phyloP scores from a whole-genome alignment of 2,113 vertebrate species.

The Coracopsis vasa region DNA sequence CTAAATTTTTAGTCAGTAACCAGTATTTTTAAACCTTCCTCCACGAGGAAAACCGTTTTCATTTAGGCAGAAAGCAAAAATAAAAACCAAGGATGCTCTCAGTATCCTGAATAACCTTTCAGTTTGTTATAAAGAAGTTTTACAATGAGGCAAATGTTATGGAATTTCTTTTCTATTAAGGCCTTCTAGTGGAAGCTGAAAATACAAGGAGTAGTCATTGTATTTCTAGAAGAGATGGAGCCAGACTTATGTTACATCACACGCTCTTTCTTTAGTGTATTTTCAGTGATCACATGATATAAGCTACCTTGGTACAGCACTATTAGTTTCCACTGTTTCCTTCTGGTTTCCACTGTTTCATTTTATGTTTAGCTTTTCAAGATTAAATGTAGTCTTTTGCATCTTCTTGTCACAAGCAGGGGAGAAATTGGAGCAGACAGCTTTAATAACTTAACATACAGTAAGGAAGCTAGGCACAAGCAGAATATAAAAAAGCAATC shows the following conservation, averaged over 20 bases:
- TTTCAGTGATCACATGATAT: slow-evolving; percentile 9
- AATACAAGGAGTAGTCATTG: not conserved
- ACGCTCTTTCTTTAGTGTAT: not conserved
- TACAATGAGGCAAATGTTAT: not conserved
- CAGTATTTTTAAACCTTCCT: not conserved
- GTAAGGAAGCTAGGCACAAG: slow-evolving; percentile 31
- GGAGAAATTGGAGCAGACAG: slow-evolving; percentile 71
- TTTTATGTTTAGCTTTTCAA: slow-evolving; percentile 52
- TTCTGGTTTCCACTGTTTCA: slow-evolving; percentile 44
- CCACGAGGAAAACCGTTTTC: not conserved
- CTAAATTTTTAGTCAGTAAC: not conserved
- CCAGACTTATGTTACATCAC: not conserved
- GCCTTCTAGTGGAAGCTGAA: not conserved
- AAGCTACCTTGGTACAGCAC: slow-evolving; percentile 15
- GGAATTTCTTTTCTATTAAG: not conserved
- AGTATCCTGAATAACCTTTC: not conserved
- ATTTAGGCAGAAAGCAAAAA: not conserved
- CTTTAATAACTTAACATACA: slow-evolving; percentile 72
- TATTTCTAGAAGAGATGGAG: not conserved
- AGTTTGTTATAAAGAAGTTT: not conserved
- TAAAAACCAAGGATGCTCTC: not conserved
- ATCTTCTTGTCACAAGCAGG: slow-evolving; percentile 65
- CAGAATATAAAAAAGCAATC: slow-evolving; percentile 72
- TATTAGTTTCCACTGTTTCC: not conserved
- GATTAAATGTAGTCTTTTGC: slow-evolving; percentile 48